A percentile compares a stretch with the other conserved stretches of the same genome.
Evolutionary conservation across 2,113 vertebrate genomes (phyloP).

Genomic region (Cricetomys ansorgei): DNA sequence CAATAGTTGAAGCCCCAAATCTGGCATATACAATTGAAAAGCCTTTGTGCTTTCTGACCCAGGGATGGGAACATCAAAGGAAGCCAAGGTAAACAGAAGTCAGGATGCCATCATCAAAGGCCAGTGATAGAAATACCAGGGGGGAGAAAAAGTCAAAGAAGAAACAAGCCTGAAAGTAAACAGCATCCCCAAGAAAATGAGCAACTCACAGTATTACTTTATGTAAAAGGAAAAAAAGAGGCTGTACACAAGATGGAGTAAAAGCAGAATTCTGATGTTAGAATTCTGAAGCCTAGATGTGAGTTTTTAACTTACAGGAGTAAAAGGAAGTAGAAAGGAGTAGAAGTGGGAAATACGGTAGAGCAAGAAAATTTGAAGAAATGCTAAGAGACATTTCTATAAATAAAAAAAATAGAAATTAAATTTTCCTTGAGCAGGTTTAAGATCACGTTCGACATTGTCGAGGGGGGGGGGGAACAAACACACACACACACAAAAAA

Average conservation of each 20-base stretch:
- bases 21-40: background rate
- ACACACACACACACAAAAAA: no score
- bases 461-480: no score
- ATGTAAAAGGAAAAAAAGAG: background rate
- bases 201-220: background rate
- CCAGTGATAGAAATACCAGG: background rate
- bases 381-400: background rate
- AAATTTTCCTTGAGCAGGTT: background rate
- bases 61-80: background rate
- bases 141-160: background rate
- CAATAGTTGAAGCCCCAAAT: background rate
- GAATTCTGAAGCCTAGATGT: background rate
- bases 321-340: background rate
- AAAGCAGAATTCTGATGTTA: background rate
- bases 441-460: background rate
- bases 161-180: background rate
- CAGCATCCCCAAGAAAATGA: background rate
- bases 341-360: background rate
- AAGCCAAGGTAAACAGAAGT: background rate
- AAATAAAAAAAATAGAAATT: conserved; percentile 34
- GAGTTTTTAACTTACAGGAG: conserved; percentile 35
- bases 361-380: background rate
- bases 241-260: background rate
- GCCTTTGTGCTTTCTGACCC: background rate
- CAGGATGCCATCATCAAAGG: background rate